A percentile compares a stretch with the other conserved stretches of the same genome.
Conservation (phyloP, 2,888 invertebrate species). For the Eledona agricola region DNA sequence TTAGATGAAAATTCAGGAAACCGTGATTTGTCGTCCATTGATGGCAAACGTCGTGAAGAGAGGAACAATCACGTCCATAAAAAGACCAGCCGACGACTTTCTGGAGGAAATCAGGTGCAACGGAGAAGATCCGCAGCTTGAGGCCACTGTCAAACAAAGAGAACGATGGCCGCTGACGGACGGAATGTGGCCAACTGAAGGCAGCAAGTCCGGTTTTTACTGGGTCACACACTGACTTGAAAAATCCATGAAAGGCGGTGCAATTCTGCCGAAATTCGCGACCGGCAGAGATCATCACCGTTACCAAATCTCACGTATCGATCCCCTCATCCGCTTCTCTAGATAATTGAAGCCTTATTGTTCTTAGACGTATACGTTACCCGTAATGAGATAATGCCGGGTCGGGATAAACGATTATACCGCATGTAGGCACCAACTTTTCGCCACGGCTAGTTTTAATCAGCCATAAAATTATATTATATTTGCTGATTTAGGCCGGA, state of each 20-base stretch:
- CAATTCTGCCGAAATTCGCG: neutral
- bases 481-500: slow-evolving; percentile 9
- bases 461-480: slow-evolving; percentile 16
- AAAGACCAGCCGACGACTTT: too few relatives aligned
- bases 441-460: slow-evolving; percentile 8
- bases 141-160: slow-evolving; percentile 29
- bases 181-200: slow-evolving; percentile 18
- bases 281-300: neutral
- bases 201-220: slow-evolving; percentile 26
- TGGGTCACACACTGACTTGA: slow-evolving; percentile 16
- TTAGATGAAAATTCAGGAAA: too few relatives aligned
- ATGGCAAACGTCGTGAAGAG: too few relatives aligned
- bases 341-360: slow-evolving; percentile 41
- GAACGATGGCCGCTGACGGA: slow-evolving; percentile 20
- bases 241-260: slow-evolving; percentile 11
- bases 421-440: slow-evolving; percentile 34
- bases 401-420: slow-evolving; percentile 48
- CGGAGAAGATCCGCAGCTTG: slow-evolving; percentile 13
- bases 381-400: slow-evolving; percentile 47
- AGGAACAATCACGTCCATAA: too few relatives aligned
- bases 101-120: slow-evolving; percentile 21
- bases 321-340: slow-evolving; percentile 3
- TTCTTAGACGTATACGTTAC: slow-evolving; percentile 50
- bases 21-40: too few relatives aligned
- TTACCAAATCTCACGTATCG: too few relatives aligned